Evolutionary conservation across 2,888 invertebrate species (phyloP), one percentile per base, ranked within the genome.

Genomic region (Corythucha ciliata): DNA sequence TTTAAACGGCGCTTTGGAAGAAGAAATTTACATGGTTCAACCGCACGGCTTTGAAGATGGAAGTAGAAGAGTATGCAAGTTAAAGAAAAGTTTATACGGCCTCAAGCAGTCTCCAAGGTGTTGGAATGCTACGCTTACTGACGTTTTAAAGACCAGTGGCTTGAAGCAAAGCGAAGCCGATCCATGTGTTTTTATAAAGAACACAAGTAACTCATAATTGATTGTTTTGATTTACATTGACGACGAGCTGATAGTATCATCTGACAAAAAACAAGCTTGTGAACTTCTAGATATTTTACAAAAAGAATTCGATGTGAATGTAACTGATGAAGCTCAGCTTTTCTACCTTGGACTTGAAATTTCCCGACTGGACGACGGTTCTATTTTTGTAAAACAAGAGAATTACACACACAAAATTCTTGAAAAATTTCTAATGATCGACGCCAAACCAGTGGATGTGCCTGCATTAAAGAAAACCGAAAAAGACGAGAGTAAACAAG

Each of bases 31-130:
- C 37, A 65, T 65, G 64, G 52, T 60, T 25, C 64, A 66, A 33
- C 67, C 66, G 37, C 57, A 63, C 46, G 66, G 66, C 10, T 63
- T 59, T 48, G 48, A 59, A 16, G 62, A 65, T 54, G 62, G 61
- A 14, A 56, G 60, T 2, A 46, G 41, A 5, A 34, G 48, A 20
- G 64, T 66, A 4, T 68, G 66, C 50, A 57, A 59, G 33, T 54
- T 68, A 10, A 58, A 59, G 14, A 60, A 58, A 52, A 63, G 64
- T 46, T 36, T 68, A 16, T 67, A 68, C 58, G 67, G 67, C 8
- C 57, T 68, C 1, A 66, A 66, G 45, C 66, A 67, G 54, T 60
- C 65, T 12, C 62, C 65, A 8, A 50, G 67, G 36, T 62, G 63
- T 36, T 68, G 67, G 66, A 64, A 66, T 53, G 49, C 59, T 18